Base-by-base conservation (phyloP, 2,888 invertebrate species). In the Drosophila pseudotakahashii region DNA sequence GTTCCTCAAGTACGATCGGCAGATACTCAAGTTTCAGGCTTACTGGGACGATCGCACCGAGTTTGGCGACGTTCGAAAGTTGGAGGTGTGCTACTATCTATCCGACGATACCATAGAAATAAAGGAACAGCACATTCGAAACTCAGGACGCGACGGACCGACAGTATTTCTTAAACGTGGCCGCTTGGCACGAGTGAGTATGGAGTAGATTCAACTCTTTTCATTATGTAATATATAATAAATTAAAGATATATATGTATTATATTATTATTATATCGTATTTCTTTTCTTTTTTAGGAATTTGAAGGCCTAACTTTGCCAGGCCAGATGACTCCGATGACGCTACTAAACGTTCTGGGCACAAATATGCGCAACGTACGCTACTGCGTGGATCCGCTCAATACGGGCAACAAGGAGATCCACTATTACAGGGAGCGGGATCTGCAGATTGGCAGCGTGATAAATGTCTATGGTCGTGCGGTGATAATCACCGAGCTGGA, bases 71-170 rank as follows among this genome's bases (percentile, higher is more conserved):
- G 91, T 97, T 26, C 96, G 97, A 75, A 93, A 95, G 81, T 92
- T 98, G 66, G 96, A 97, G 89, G 93, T 98, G 10, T 95, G 96
- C 86, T 98, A 96, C 90, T 98, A 96, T 91, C 93, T 98, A 47
- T 95, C 96, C 0, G 98, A 98, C 87, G 97, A 97, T 83, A 97
- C 97, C 0, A 95, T 98, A 13, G 97, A 98, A 91, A 95, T 98
- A 9, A 95, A 96, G 80, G 98, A 98, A 92, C 93, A 93, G 19
- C 90, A 94, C 52, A 92, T 94, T 1, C 93, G 94, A 0, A 95
- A 95, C 89, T 94, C 95, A 0, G 96, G 96, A 0, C 93, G 94
- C 53, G 95, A 96, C 89, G 94, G 94, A 1, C 95, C 95, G 2
- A 94, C 94, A 0, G 94, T 95, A 90, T 96, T 98, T 88, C 91